Conservation (phyloP, 2,888 invertebrate genomes). For the Anarsia innoxiella region DNA sequence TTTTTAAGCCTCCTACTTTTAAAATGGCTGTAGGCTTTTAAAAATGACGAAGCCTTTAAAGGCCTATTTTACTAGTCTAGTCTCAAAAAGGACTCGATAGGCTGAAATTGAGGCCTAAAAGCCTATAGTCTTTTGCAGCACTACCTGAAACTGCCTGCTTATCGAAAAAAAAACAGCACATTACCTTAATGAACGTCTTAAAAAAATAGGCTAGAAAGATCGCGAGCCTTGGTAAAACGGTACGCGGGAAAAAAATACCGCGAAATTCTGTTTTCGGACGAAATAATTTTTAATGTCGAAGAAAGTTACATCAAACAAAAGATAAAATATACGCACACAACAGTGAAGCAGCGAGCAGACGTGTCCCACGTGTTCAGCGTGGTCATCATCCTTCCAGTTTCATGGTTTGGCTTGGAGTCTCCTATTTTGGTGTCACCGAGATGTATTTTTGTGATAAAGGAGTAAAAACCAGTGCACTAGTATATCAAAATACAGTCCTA, state of each 20-base stretch:
- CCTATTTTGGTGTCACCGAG: too few relatives aligned
- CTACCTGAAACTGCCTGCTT: conserved; percentile 7
- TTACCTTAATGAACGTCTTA: background rate
- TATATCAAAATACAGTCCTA: too few relatives aligned
- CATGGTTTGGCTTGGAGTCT: background rate
- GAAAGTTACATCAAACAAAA: background rate
- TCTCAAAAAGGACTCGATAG: too few relatives aligned
- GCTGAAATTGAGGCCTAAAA: too few relatives aligned
- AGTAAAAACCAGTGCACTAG: too few relatives aligned
- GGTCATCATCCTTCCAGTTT: background rate
- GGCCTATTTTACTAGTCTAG: too few relatives aligned
- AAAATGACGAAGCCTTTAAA: too few relatives aligned
- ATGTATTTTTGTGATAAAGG: background rate
- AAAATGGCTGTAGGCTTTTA: too few relatives aligned
- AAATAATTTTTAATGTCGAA: background rate
- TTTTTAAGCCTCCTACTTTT: too few relatives aligned
- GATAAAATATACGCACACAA: background rate
- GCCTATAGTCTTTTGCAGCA: too few relatives aligned
- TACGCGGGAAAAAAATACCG: background rate
- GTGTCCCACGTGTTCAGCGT: background rate
- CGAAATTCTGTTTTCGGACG: background rate
- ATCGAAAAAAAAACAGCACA: background rate
- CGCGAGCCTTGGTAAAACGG: background rate
- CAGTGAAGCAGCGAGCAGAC: background rate
- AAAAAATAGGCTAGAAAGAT: background rate